These are phyloP conservation scores for Drosophila bipectinata DNA, from an alignment of 1,140 invertebrate genomes.

Conservation along the genomic window DNA sequence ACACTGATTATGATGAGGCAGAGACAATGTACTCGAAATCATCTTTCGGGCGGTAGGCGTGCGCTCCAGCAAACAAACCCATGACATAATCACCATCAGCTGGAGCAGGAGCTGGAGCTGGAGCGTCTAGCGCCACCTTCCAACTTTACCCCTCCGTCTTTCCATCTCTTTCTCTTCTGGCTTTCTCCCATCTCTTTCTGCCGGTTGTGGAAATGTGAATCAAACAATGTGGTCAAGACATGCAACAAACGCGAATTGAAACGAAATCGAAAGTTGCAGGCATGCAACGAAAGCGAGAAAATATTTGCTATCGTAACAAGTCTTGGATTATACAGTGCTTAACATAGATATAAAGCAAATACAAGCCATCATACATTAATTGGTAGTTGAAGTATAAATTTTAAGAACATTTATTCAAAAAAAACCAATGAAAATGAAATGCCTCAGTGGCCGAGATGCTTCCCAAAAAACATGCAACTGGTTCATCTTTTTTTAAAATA, in stretches of 20 bases:
- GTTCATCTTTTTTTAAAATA: too few species aligned
- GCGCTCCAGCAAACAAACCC: conserved; percentile 45
- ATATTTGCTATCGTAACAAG: conserved; percentile 60
- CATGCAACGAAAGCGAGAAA: conserved; percentile 58
- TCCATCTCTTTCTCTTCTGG: neutral
- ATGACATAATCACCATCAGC: conserved; percentile 67
- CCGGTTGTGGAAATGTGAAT: conserved; percentile 42
- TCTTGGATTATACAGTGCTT: conserved; percentile 23
- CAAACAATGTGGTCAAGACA: conserved; percentile 77
- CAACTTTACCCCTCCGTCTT: conserved; percentile 13
- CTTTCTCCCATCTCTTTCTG: conserved; percentile 21
- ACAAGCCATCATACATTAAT: neutral
- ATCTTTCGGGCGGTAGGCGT: conserved; percentile 37
- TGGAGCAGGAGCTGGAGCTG: conserved; percentile 22
- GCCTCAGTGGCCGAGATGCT: too few species aligned
- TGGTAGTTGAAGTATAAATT: neutral
- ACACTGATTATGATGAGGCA: conserved; percentile 42
- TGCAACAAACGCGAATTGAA: conserved; percentile 77
- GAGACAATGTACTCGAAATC: conserved; percentile 60
- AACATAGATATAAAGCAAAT: conserved; percentile 21
- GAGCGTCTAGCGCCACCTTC: conserved; percentile 59
- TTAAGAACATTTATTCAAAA: too few species aligned
- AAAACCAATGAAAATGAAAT: too few species aligned
- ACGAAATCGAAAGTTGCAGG: conserved; percentile 80
- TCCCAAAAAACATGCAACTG: too few species aligned